Percentiles rank a stretch among this genome's conserved stretches.
Evolutionary conservation across 2,113 vertebrate species (phyloP).

Genomic region (Phrynosoma blainvillii): DNA sequence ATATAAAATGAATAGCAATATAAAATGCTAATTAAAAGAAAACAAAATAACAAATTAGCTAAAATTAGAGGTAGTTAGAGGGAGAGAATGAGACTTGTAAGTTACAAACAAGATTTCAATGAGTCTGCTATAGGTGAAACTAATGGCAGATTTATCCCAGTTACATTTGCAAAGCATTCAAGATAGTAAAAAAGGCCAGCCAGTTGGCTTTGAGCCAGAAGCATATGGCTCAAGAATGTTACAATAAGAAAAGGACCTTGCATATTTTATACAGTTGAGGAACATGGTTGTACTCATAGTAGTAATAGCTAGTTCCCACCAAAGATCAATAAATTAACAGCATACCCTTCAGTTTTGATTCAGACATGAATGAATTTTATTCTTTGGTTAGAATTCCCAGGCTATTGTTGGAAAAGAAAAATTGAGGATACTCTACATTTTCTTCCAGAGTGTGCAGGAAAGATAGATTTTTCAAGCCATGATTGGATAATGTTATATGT

Average conservation of each 20-base stretch:
- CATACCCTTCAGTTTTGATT: slow-evolving; percentile 32
- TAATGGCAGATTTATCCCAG: not conserved
- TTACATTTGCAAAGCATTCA: not conserved
- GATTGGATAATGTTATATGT: slow-evolving; percentile 42
- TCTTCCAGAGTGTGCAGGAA: slow-evolving; percentile 1
- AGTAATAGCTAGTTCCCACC: slow-evolving; percentile 14
- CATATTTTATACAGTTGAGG: slow-evolving; percentile 39
- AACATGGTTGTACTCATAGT: slow-evolving; percentile 26
- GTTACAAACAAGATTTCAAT: not conserved
- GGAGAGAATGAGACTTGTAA: not conserved
- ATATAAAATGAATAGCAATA: too few species aligned
- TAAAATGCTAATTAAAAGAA: too few species aligned
- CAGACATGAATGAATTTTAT: not conserved
- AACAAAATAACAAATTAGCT: too few species aligned
- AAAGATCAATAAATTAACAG: slow-evolving; percentile 18
- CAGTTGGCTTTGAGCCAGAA: not conserved
- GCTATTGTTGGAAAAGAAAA: not conserved
- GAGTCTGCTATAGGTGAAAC: not conserved
- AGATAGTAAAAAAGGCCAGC: too few species aligned
- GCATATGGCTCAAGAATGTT: not conserved
- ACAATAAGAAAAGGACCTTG: slow-evolving; percentile 28
- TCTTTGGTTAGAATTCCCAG: not conserved
- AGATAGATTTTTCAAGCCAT: slow-evolving; percentile 20
- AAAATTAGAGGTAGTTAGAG: too few species aligned
- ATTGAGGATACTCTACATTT: slow-evolving; percentile 3